phyloP scores from a whole-genome alignment of 2,113 vertebrate genomes.

The Tenebrosternarchus preto region DNA sequence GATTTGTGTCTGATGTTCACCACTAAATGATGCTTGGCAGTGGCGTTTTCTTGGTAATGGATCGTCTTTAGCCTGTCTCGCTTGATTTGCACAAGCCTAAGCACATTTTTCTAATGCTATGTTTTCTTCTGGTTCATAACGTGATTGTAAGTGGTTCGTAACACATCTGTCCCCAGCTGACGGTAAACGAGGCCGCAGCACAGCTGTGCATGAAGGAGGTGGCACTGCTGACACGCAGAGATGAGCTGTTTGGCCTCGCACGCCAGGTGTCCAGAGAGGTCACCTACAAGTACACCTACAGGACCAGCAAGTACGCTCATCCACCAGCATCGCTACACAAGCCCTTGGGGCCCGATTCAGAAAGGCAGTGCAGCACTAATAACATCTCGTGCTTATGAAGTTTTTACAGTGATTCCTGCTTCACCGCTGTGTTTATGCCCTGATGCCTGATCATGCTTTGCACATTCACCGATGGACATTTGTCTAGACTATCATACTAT shows the following conservation, averaged over 20 bases:
- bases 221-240: slow-evolving; percentile 81
- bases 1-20: neutral
- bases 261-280: slow-evolving; percentile 87
- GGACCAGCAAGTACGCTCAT: slow-evolving; percentile 82
- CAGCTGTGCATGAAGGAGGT: slow-evolving; percentile 87
- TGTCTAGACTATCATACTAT: neutral
- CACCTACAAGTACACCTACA: slow-evolving; percentile 89
- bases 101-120: neutral
- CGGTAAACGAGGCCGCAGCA: slow-evolving; percentile 86
- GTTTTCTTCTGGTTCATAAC: neutral
- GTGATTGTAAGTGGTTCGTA: neutral
- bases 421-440: no score
- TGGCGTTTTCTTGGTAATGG: neutral
- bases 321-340: neutral
- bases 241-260: slow-evolving; percentile 85
- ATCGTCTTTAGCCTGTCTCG: neutral
- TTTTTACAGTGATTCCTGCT: neutral
- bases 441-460: neutral
- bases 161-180: slow-evolving; percentile 71
- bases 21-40: neutral
- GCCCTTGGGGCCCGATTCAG: no score
- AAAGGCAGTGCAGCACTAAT: neutral
- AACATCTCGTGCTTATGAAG: neutral
- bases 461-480: neutral
- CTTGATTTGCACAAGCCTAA: neutral